A percentile compares a stretch with the other conserved stretches of the same genome.
Conservation (phyloP, 1,140 invertebrate genomes). For the Lucilia cuprina region DNA sequence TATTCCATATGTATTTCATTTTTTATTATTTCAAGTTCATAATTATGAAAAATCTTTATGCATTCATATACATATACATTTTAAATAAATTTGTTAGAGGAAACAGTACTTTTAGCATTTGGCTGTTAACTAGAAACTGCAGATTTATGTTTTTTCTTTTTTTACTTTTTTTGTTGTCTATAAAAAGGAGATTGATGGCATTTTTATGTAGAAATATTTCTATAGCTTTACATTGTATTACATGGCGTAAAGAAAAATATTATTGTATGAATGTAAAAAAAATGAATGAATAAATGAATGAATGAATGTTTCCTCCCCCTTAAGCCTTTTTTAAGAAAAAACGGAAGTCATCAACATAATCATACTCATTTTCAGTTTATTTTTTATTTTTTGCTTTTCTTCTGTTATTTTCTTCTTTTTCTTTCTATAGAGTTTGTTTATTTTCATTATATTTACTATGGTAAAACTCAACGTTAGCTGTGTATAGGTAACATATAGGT, state of each 20-base stretch:
- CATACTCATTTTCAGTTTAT: conserved; percentile 19
- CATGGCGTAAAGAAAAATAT: neutral
- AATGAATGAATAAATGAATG: neutral
- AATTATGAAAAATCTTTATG: neutral
- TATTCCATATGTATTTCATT: too few relatives aligned
- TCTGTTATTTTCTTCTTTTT: too few relatives aligned
- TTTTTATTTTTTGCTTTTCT: neutral
- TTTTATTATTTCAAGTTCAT: conserved; percentile 14
- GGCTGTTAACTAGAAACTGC: conserved; percentile 8
- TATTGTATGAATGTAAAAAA: neutral
- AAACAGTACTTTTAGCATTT: neutral
- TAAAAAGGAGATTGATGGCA: too few relatives aligned
- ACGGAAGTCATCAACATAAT: conserved; percentile 35
- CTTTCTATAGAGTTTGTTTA: neutral
- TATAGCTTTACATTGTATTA: neutral
- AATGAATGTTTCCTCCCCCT: neutral
- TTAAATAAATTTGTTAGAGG: neutral
- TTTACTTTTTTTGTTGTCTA: neutral
- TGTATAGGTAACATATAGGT: neutral
- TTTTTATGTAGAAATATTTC: too few relatives aligned
- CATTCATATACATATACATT: neutral
- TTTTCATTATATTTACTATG: conserved; percentile 13
- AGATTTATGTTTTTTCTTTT: conserved; percentile 2
- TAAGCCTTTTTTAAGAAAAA: conserved; percentile 12
- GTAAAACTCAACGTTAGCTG: neutral